Evolutionary conservation across 92 coral and sea anemone species (phyloP).

Genomic region (Parazoanthus swiftii): DNA sequence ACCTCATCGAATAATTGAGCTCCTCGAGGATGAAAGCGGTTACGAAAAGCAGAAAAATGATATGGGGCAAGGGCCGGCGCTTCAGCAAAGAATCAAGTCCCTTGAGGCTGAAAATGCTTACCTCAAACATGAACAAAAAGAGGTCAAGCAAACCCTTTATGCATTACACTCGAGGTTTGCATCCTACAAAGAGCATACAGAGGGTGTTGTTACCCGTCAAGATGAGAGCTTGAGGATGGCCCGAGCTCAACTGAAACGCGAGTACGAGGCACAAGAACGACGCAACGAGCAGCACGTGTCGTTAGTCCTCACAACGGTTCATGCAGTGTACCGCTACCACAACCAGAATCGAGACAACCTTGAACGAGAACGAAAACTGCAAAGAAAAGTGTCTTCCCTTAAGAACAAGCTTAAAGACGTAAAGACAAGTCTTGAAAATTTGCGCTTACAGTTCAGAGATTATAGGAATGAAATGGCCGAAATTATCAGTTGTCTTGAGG

Average conservation of each 20-base stretch:
- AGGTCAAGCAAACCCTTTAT: neutral
- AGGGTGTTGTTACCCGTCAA: neutral
- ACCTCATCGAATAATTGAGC: neutral
- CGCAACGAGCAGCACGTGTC: neutral
- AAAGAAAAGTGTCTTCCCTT: neutral
- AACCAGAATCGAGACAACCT: neutral
- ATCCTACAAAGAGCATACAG: neutral
- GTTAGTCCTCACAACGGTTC: neutral
- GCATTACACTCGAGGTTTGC: neutral
- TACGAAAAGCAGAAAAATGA: neutral
- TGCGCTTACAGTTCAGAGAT: neutral
- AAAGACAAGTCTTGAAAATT: neutral
- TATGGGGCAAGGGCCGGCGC: neutral
- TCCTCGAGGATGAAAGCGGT: neutral
- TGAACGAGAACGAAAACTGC: neutral
- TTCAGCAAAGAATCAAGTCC: neutral
- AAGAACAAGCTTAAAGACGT: neutral
- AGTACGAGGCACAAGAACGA: neutral
- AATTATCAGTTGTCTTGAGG: neutral
- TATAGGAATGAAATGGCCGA: slow-evolving; percentile 4
- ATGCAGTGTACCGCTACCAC: neutral
- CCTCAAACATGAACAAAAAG: neutral
- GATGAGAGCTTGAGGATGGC: neutral
- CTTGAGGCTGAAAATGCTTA: neutral
- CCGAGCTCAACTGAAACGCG: neutral